A percentile compares a stretch with the other conserved stretches of the same genome.
phyloP scores from a whole-genome alignment of 2,113 vertebrate genomes.

The Xiphias gladius region DNA sequence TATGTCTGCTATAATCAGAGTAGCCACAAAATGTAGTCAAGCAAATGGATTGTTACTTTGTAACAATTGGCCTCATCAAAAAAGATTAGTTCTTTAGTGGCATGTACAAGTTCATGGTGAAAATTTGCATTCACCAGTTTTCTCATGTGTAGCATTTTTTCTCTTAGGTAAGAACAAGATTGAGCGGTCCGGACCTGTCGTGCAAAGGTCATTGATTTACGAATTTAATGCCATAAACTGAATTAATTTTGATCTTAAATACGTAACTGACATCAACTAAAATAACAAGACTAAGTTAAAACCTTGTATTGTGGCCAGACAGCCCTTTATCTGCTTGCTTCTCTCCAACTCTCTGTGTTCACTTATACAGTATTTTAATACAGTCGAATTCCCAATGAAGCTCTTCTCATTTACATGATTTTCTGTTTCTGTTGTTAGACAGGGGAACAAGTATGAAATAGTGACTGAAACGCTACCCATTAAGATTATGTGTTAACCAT shows the following conservation, averaged over 20 bases:
- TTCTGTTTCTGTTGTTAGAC: too few species aligned
- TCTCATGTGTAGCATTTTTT: background rate
- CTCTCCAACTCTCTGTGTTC: too few species aligned
- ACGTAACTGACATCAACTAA: background rate
- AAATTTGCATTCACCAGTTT: background rate
- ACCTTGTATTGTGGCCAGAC: too few species aligned
- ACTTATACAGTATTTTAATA: too few species aligned
- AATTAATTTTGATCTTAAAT: background rate
- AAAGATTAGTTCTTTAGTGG: background rate
- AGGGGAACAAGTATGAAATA: too few species aligned
- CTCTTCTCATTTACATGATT: too few species aligned
- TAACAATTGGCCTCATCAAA: background rate
- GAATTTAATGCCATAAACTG: background rate
- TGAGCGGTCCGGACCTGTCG: background rate
- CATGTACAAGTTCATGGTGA: background rate
- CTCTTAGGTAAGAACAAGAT: background rate
- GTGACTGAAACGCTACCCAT: too few species aligned
- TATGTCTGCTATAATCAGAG: conserved; percentile 1
- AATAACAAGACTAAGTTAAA: background rate
- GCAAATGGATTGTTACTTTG: background rate
- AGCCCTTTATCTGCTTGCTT: too few species aligned
- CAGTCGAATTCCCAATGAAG: too few species aligned
- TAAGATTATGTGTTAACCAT: too few species aligned
- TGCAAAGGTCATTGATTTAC: background rate
- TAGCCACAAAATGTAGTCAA: background rate